Evolutionary conservation across 2,888 invertebrate genomes (phyloP).

Genomic region (Clostera curtula): DNA sequence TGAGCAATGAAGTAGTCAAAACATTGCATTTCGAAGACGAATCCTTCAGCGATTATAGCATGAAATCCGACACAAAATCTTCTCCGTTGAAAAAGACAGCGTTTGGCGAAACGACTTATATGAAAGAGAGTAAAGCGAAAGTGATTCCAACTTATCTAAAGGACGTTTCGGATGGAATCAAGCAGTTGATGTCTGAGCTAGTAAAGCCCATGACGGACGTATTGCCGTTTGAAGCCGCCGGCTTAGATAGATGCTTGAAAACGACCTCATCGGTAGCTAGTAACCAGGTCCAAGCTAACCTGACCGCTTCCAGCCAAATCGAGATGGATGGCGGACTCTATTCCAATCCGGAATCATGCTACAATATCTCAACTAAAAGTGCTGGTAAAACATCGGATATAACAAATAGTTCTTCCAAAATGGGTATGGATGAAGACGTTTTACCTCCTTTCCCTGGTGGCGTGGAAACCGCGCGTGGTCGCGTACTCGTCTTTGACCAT

Average conservation of each 20-base stretch:
- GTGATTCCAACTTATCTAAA: conserved; percentile 52
- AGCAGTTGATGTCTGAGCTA: conserved; percentile 53
- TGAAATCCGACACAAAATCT: conserved; percentile 17
- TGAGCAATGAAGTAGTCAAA: conserved; percentile 51
- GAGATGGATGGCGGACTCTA: conserved; percentile 32
- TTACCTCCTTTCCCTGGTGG: neutral
- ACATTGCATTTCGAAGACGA: conserved; percentile 56
- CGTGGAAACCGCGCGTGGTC: conserved; percentile 4
- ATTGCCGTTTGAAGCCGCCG: conserved; percentile 28
- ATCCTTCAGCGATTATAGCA: conserved; percentile 27
- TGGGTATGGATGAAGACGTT: conserved; percentile 3
- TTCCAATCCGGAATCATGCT: conserved; percentile 22
- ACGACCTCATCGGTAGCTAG: conserved; percentile 33
- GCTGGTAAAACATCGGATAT: conserved; percentile 8
- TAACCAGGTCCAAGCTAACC: conserved; percentile 49
- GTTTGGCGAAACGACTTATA: conserved; percentile 38
- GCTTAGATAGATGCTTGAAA: conserved; percentile 9
- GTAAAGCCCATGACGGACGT: conserved; percentile 49
- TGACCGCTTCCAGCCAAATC: conserved; percentile 51
- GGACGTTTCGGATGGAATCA: conserved; percentile 46
- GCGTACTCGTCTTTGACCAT: conserved; percentile 46
- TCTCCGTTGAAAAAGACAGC: conserved; percentile 46
- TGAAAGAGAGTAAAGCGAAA: conserved; percentile 34
- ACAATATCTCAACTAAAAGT: conserved; percentile 10
- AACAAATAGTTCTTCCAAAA: conserved; percentile 10